These are phyloP conservation scores for Procapra przewalskii DNA, from an alignment of 2,113 vertebrate genomes.

Conservation along the genomic window DNA sequence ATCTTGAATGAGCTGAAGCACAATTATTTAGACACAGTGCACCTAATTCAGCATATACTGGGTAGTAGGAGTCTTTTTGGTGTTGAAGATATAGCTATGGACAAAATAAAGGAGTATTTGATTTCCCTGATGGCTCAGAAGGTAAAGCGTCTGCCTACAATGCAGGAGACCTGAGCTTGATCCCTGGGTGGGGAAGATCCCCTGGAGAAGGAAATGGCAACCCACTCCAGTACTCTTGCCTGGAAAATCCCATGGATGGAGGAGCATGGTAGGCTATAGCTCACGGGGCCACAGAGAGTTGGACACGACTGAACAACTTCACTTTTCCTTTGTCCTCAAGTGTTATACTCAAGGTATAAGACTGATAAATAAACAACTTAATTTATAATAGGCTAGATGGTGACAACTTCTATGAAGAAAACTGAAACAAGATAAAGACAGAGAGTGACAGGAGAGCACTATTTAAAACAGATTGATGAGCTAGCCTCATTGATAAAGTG, in stretches of 20 bases:
- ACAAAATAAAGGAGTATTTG: background rate
- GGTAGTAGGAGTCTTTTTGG: background rate
- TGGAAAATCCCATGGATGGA: background rate
- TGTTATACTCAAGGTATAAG: background rate
- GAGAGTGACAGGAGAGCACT: background rate
- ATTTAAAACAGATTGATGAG: background rate
- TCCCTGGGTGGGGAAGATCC: background rate
- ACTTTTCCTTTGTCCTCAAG: background rate
- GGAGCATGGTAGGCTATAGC: background rate
- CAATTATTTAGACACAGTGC: background rate
- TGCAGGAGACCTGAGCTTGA: background rate
- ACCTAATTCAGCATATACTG: background rate
- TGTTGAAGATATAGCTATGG: background rate
- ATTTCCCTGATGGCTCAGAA: background rate
- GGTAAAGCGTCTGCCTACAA: background rate
- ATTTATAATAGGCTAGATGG: background rate
- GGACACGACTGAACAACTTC: background rate
- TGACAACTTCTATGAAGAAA: background rate
- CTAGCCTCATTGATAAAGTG: background rate
- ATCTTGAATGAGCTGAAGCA: background rate
- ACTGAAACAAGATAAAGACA: background rate
- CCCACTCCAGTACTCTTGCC: background rate
- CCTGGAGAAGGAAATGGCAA: background rate
- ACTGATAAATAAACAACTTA: background rate
- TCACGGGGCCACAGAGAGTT: background rate